These are phyloP conservation scores for Mormyrus proboscirostris DNA, from an alignment of 2,797 vertebrate species.

Conservation along the genomic window DNA sequence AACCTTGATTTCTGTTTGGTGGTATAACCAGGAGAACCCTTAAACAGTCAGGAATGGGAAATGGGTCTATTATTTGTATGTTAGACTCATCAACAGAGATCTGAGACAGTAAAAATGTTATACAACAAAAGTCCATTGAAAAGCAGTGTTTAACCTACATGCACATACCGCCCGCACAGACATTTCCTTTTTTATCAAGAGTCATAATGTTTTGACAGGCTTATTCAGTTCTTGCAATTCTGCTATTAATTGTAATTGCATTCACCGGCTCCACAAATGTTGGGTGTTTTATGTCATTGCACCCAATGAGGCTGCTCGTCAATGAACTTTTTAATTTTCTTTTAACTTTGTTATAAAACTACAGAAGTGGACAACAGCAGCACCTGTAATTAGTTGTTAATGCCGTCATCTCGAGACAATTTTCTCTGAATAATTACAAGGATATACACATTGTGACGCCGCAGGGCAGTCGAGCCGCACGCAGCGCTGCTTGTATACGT, in stretches of 20 bases:
- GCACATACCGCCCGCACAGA: not conserved
- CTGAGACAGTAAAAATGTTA: not conserved
- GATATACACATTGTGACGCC: not conserved
- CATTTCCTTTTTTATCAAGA: not conserved
- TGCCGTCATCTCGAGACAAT: not conserved
- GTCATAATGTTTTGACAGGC: not conserved
- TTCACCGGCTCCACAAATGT: not conserved
- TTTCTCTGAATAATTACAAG: not conserved
- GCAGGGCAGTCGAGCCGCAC: not conserved
- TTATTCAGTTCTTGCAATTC: not conserved
- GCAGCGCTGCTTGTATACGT: not conserved
- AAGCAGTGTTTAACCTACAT: not conserved
- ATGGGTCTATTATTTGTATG: not conserved
- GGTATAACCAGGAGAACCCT: not conserved
- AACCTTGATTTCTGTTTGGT: not conserved
- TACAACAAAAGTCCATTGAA: not conserved
- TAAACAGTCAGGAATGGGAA: not conserved
- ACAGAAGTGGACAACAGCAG: not conserved
- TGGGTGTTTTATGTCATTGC: not conserved
- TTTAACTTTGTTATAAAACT: not conserved
- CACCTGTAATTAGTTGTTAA: not conserved
- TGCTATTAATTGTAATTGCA: not conserved
- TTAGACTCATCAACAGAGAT: not conserved
- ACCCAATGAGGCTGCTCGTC: not conserved
- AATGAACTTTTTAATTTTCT: not conserved